Conservation (phyloP, 2,113 vertebrate genomes). For the Myodes glareolus region DNA sequence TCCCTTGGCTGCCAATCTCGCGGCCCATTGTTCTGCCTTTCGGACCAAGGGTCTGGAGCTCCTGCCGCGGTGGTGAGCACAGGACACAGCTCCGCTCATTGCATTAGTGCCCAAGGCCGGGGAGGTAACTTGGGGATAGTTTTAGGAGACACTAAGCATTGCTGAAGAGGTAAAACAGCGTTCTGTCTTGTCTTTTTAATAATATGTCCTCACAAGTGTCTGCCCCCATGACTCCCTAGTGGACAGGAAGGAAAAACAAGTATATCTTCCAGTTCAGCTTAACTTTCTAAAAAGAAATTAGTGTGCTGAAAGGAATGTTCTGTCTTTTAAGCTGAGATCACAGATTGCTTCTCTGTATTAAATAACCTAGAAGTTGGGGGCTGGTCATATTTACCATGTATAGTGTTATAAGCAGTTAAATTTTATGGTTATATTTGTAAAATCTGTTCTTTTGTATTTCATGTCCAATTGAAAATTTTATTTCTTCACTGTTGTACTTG, state of each 20-base stretch:
- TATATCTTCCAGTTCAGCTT: slow-evolving; percentile 74
- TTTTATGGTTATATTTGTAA: slow-evolving; percentile 85
- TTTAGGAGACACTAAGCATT: slow-evolving; percentile 38
- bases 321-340: slow-evolving; percentile 55
- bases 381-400: slow-evolving; percentile 72
- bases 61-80: not conserved
- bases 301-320: slow-evolving; percentile 52
- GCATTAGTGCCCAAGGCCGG: not conserved
- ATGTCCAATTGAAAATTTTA: slow-evolving; percentile 82
- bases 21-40: not conserved
- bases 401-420: slow-evolving; percentile 80
- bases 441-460: slow-evolving; percentile 84
- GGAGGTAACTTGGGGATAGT: slow-evolving; percentile 13
- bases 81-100: not conserved
- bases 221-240: slow-evolving; percentile 39
- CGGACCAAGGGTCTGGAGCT: not conserved
- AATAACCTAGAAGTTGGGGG: slow-evolving; percentile 63
- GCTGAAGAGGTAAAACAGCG: slow-evolving; percentile 32
- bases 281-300: slow-evolving; percentile 55
- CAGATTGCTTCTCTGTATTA: slow-evolving; percentile 68
- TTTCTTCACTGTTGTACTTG: slow-evolving; percentile 87
- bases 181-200: slow-evolving; percentile 48
- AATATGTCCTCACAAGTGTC: slow-evolving; percentile 34
- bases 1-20: not conserved
- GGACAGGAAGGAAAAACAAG: slow-evolving; percentile 21